A percentile compares a stretch with the other conserved stretches of the same genome.
Conservation (phyloP, 2,113 vertebrate genomes). For the Ammodytes marinus region DNA sequence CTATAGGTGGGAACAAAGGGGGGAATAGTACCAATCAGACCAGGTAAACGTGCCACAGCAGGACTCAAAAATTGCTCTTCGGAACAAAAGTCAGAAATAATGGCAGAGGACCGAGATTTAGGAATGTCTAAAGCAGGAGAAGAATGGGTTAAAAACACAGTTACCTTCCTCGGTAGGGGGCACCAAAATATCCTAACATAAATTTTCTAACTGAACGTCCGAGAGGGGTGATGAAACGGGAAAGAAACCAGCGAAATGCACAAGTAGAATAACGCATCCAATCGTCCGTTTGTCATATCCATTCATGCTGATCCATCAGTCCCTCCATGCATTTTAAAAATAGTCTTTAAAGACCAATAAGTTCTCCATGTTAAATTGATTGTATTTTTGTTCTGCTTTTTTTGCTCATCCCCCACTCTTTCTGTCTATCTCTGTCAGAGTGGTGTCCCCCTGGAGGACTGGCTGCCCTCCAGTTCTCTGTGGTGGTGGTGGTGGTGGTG, state of each 20-base stretch:
- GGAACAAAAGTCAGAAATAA: conserved; percentile 58
- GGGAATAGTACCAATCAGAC: conserved; percentile 58
- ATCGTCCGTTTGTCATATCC: conserved; percentile 55
- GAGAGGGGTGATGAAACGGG: conserved; percentile 41
- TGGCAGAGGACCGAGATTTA: conserved; percentile 43
- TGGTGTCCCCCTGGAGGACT: conserved; percentile 65
- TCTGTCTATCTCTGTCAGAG: conserved; percentile 46
- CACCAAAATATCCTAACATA: conserved; percentile 43
- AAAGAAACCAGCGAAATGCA: conserved; percentile 55
- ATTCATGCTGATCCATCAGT: conserved; percentile 72
- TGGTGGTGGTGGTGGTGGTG: neutral
- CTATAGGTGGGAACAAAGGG: conserved; percentile 5
- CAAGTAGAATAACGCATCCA: conserved; percentile 50
- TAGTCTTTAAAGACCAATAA: conserved; percentile 56
- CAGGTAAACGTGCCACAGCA: conserved; percentile 67
- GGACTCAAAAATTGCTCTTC: conserved; percentile 55
- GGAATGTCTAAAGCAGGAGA: conserved; percentile 65
- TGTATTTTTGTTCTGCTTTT: conserved; percentile 31
- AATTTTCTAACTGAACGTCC: conserved; percentile 56
- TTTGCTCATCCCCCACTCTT: conserved; percentile 30
- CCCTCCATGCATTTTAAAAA: conserved; percentile 72
- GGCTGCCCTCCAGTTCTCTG: conserved; percentile 62
- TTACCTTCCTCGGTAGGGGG: conserved; percentile 33
- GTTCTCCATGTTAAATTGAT: conserved; percentile 50
- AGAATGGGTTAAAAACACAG: conserved; percentile 19